Evolutionary conservation across 2,113 vertebrate species (phyloP), one percentile per base, ranked within the genome.

Genomic region (Fulica atra): DNA sequence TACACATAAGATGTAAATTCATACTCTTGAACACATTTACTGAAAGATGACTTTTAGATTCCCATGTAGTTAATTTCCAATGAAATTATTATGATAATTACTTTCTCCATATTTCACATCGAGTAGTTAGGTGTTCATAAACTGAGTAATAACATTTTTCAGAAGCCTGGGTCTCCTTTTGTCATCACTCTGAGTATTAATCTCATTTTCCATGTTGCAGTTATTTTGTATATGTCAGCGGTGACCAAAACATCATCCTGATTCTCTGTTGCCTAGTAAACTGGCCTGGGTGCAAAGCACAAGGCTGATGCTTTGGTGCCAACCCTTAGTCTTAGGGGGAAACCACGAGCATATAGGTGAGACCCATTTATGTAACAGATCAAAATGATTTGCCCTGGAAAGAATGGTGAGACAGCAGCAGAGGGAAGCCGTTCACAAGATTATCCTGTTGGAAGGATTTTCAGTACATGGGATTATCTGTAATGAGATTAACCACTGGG

Each of bases 401-500:
- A 96, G 82, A 94, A 88, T 64, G 69, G 85, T 86, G 82, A 77
- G 63, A 91, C 93, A 38, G 76, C 51, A 61, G 48, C 74, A 96
- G 68, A 93, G 90, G 60, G 86, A 94, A 96, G 56, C 80, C 74
- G 51, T 90, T 96, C 82, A 74, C 64, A 86, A 96, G 92, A 96
- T 96, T 94, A 96, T 94, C 92, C 92, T 88, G 13, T 86, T 96
- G 95, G 90, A 95, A 92, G 57, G 92, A 92, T 90, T 96, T 97
- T 96, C 90, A 79, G 80, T 96, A 95, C 90, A 90, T 81, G 72
- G 92, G 95, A 96, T 97, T 96, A 96, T 96, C 82, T 94, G 72
- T 97, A 97, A 97, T 95, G 88, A 94, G 96, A 95, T 97, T 96
- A 97, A 92, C 90, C 80, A 90, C 95, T 90, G 65, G 82, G 95